Percentiles rank a stretch among this genome's conserved stretches.
Evolutionary conservation across 1,140 invertebrate genomes (phyloP).

Genomic region (Megathymus violae): DNA sequence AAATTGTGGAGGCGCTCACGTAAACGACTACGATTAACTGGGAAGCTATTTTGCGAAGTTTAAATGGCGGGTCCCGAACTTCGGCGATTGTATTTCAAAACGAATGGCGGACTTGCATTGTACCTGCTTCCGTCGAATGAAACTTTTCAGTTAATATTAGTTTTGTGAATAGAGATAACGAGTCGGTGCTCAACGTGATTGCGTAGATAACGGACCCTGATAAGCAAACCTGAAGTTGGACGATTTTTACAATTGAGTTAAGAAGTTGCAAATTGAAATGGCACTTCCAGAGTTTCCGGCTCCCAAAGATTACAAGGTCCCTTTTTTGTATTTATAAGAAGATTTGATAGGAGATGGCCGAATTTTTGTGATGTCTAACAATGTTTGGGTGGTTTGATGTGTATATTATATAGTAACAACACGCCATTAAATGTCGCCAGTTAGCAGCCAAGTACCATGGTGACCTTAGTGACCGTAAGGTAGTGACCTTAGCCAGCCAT

Average conservation of each 20-base stretch:
- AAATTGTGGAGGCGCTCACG: slow-evolving; percentile 62
- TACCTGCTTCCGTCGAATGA: slow-evolving; percentile 42
- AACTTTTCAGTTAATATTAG: slow-evolving; percentile 54
- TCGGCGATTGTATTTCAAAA: slow-evolving; percentile 64
- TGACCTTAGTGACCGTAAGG: too few species aligned
- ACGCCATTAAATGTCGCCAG: too few species aligned
- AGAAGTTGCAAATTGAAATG: slow-evolving; percentile 9
- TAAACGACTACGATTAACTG: slow-evolving; percentile 75
- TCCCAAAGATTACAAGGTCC: too few species aligned
- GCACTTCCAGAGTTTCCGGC: background rate
- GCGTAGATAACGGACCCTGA: slow-evolving; percentile 9
- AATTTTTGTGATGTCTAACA: too few species aligned
- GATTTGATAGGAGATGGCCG: too few species aligned
- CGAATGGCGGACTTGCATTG: slow-evolving; percentile 52
- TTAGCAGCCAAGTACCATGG: too few species aligned
- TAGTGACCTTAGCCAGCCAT: too few species aligned
- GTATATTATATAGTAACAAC: too few species aligned
- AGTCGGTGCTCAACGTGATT: slow-evolving; percentile 28
- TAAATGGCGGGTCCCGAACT: slow-evolving; percentile 63
- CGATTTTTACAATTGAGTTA: slow-evolving; percentile 8
- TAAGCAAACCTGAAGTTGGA: slow-evolving; percentile 17
- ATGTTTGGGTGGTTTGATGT: too few species aligned
- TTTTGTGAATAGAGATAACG: slow-evolving; percentile 51
- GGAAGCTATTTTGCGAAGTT: slow-evolving; percentile 71
- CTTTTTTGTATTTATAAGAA: too few species aligned